Evolutionary conservation across 2,113 vertebrate genomes (phyloP), one percentile per base, ranked within the genome.

Genomic region (Syngnathus typhle): DNA sequence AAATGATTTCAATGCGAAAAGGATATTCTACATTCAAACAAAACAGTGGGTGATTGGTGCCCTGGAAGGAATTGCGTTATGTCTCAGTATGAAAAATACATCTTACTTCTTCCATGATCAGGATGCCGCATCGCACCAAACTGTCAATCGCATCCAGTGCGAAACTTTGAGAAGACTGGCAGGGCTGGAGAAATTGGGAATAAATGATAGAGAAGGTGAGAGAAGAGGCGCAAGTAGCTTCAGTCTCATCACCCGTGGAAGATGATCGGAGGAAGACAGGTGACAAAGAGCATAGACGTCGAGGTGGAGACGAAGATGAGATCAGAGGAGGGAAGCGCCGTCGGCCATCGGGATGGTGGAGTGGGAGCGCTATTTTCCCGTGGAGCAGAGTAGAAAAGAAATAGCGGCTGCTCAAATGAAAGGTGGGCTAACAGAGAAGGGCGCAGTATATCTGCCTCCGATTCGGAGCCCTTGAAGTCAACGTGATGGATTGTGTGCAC

Each of bases 71-170:
- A 76, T 68, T 21, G 67, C 69, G 38, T 7, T 51, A 21, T 16
- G 2, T 70, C 65, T 32, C 5, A 63, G 23, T 52, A 36, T 41
- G n/a, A 67, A 56, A 36, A 39, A 16, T 62, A 43, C 4, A 36
- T 49, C 90, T 87, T 87, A 98, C 96, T 93, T 96, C 95, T 64
- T 95, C 93, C 38, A 89, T 87, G 60, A 95, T 84, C 69, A 98
- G 86, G 73, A 98, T 87, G 41, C 95, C 94, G 18, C 93, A 94
- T 58, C 90, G 90, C 23, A 95, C 87, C 65, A 98, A 91, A 51
- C 94, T 95, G 89, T 98, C 95, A 75, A 96, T 69, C 0, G 94
- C 87, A 70, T 95, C 92, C 78, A 92, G 82, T 43, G 94, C 90
- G 4, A 91, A 91, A 74, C 74, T 87, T 52, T 89, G 83, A 0